Base-by-base conservation (phyloP, 1,140 invertebrate species). In the Plectrocnemia conspersa region DNA sequence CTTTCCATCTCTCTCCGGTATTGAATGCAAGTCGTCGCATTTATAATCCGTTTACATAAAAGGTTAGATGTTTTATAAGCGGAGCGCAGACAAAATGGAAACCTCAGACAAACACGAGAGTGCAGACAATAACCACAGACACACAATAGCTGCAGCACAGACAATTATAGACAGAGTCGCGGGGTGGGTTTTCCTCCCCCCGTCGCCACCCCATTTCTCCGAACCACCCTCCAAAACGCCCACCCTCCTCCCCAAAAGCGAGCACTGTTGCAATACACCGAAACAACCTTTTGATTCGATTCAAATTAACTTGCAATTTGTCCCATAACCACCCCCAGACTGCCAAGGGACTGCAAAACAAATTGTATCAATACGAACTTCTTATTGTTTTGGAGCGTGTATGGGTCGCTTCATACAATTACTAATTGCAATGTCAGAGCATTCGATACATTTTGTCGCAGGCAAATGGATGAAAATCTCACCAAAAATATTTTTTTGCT, bases 121-220 rank as follows among this genome's bases (percentile, higher is more conserved):
- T 50, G 47, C 47, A 50, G 47, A 50, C 47, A 50, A 50, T 50
- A 50, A 50, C 47, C 47, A 50, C 47, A 50, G 35, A 50, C 47
- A 27, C 29, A 50, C 47, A 36, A 50, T 50, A 19, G 24, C 25
- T 45, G 42, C 42, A 38, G 24, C 27, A 21, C 47, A 50, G 47
- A 50, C 47, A 50, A 50, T 50, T 50, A 50, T 50, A 48, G 46
- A 48, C 44, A 36, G 46, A 29, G 27, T 27, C 16, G 25, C 2
- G 16, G 40, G 40, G 16, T 42, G 40, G 9, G 40, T 21, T 11
- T 33, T 11, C 6, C 27, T 29, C 27, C 27, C n/a, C 3, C 3
- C 2, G 32, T 2, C 9, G 32, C 23, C 25, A 45, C 42, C 42
- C 42, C 29, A 27, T 27, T 13, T 2, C 16, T 18, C 21, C 21